A percentile compares a stretch with the other conserved stretches of the same genome.
Evolutionary conservation across 2,113 vertebrate species (phyloP).

Genomic region (Drymodes brunneopygia): DNA sequence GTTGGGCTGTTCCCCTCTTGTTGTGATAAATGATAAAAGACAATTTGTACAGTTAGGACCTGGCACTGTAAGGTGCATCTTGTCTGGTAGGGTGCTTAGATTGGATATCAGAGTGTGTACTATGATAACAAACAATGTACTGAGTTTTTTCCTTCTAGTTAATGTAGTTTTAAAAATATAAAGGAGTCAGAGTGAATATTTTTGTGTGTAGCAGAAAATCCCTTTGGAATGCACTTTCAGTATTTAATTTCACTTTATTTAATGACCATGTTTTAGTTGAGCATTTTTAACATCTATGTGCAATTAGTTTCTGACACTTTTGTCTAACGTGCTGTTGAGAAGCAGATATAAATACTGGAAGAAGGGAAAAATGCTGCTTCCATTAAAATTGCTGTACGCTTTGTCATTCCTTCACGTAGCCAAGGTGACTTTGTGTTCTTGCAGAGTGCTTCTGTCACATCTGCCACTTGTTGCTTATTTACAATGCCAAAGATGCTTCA

Average conservation of each 20-base stretch:
- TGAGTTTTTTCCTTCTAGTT: neutral
- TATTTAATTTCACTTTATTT: neutral
- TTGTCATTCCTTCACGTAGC: neutral
- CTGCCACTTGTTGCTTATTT: neutral
- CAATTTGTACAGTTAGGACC: neutral
- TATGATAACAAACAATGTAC: neutral
- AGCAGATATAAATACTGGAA: neutral
- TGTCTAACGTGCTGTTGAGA: neutral
- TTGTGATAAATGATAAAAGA: neutral
- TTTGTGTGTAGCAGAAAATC: neutral
- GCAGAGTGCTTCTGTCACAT: neutral
- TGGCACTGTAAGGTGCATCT: neutral
- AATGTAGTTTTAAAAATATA: neutral
- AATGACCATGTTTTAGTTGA: neutral
- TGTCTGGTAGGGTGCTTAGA: neutral
- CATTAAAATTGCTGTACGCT: neutral
- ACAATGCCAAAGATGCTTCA: neutral
- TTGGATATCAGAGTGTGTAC: neutral
- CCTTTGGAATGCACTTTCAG: neutral
- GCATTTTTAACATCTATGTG: neutral
- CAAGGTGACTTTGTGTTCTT: neutral
- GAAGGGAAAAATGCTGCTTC: neutral
- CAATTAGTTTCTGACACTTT: neutral
- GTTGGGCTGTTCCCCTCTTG: neutral
- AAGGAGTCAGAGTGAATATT: neutral